Conservation (phyloP, 1,140 invertebrate genomes). For the Drosophila nasuta region DNA sequence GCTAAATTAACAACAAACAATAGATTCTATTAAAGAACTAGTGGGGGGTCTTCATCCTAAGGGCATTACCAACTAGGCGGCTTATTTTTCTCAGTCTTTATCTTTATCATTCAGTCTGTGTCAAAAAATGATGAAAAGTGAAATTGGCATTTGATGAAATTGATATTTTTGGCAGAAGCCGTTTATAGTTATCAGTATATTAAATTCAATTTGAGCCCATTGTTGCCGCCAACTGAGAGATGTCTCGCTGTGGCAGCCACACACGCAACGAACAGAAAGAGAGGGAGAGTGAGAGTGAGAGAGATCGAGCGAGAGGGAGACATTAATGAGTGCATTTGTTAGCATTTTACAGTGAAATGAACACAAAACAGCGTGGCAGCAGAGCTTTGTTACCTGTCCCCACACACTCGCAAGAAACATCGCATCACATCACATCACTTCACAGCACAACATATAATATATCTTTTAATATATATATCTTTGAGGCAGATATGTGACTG, state of each 20-base stretch:
- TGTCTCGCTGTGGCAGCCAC: background rate
- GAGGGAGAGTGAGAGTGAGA: slow-evolving; percentile 8
- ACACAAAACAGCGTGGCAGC: slow-evolving; percentile 47
- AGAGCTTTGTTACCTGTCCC: slow-evolving; percentile 7
- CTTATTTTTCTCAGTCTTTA: background rate
- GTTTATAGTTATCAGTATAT: slow-evolving; percentile 24
- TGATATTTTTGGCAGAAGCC: slow-evolving; percentile 18
- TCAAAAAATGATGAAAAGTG: slow-evolving; percentile 8
- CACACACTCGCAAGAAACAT: background rate
- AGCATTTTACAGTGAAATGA: slow-evolving; percentile 70
- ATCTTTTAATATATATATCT: slow-evolving; percentile 23
- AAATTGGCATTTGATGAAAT: slow-evolving; percentile 15
- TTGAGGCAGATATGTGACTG: slow-evolving; percentile 21
- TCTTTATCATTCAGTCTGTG: background rate
- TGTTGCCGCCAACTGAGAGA: slow-evolving; percentile 23
- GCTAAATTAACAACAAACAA: background rate
- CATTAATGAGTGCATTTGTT: slow-evolving; percentile 70
- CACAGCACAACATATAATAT: slow-evolving; percentile 1
- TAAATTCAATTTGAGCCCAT: slow-evolving; percentile 33
- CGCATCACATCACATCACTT: background rate
- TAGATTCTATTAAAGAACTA: background rate
- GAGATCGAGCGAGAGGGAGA: background rate
- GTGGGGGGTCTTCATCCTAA: background rate
- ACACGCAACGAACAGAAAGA: background rate
- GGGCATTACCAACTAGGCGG: background rate